These are phyloP conservation scores for Dolomedes plantarius DNA, from an alignment of 2,888 invertebrate species.

Conservation along the genomic window DNA sequence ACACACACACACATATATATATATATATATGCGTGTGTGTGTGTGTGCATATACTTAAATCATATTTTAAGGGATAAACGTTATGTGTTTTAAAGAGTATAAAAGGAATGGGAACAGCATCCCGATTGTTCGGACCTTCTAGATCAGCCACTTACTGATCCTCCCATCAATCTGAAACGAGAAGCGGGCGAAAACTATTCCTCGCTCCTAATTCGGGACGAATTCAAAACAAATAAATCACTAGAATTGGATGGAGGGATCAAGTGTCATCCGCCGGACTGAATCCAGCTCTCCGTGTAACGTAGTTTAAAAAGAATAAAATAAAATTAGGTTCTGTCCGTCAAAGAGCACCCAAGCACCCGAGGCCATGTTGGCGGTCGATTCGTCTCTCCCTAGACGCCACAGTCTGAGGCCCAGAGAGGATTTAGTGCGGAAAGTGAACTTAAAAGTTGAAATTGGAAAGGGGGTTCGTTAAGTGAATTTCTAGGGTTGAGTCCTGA, in stretches of 20 bases:
- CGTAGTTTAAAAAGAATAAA: slow-evolving; percentile 4
- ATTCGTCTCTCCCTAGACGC: not conserved
- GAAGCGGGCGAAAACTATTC: no score
- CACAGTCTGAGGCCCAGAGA: not conserved
- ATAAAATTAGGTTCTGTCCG: not conserved
- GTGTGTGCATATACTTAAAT: no score
- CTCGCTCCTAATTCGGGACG: slow-evolving; percentile 32
- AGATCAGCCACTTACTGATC: no score
- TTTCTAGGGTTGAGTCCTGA: no score
- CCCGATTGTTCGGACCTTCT: no score
- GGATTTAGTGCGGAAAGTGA: not conserved
- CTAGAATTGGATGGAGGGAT: slow-evolving; percentile 56
- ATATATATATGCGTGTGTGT: no score
- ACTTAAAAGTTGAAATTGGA: not conserved
- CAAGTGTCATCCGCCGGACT: slow-evolving; percentile 27
- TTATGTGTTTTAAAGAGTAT: no score
- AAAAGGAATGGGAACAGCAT: no score
- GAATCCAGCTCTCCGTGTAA: slow-evolving; percentile 34
- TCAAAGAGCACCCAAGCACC: not conserved
- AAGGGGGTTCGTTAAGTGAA: not conserved
- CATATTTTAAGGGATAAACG: no score
- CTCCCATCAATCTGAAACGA: no score
- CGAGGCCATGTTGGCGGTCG: not conserved
- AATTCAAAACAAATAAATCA: slow-evolving; percentile 50
- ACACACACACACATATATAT: no score